Percentiles rank a stretch among this genome's conserved stretches.
These are phyloP conservation scores for Rhyzopertha dominica DNA, from an alignment of 1,140 invertebrate species.

Conservation along the genomic window DNA sequence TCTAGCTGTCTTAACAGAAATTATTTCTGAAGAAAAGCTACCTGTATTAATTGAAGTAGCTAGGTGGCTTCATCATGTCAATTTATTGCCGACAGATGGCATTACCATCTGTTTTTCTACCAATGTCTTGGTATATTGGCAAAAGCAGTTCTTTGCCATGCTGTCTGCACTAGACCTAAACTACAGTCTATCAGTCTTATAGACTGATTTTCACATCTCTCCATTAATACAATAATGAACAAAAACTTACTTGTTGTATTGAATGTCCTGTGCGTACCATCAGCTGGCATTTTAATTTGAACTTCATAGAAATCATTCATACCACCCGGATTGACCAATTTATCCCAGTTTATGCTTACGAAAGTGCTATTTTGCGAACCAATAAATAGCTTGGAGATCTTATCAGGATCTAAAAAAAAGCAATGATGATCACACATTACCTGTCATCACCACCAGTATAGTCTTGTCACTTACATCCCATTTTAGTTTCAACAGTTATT, in stretches of 20 bases:
- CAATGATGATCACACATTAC: constrained; percentile 9
- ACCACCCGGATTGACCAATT: constrained; percentile 59
- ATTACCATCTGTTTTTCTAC: too few relatives aligned
- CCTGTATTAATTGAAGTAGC: too few relatives aligned
- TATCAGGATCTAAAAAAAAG: constrained; percentile 48
- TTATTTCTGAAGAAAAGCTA: too few relatives aligned
- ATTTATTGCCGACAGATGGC: too few relatives aligned
- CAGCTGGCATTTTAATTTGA: constrained; percentile 39
- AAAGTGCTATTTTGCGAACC: constrained; percentile 47
- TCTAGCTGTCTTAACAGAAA: too few relatives aligned
- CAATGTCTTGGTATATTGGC: too few relatives aligned
- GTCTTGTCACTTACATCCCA: constrained; percentile 49
- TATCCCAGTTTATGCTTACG: constrained; percentile 53
- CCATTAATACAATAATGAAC: too few relatives aligned
- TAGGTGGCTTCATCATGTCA: too few relatives aligned
- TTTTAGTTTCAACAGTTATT: constrained; percentile 51
- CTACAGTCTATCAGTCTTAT: too few relatives aligned
- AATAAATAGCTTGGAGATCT: constrained; percentile 48
- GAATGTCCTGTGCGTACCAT: constrained; percentile 30
- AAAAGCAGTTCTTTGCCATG: too few relatives aligned
- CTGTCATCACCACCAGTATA: constrained; percentile 6
- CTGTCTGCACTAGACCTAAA: too few relatives aligned
- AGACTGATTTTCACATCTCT: too few relatives aligned
- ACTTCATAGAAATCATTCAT: constrained; percentile 56
- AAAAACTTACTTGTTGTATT: constrained; percentile 41